Evolutionary conservation across 1,140 invertebrate genomes (phyloP), one percentile per base, ranked within the genome.

Genomic region (Brevipalpus yothersi): DNA sequence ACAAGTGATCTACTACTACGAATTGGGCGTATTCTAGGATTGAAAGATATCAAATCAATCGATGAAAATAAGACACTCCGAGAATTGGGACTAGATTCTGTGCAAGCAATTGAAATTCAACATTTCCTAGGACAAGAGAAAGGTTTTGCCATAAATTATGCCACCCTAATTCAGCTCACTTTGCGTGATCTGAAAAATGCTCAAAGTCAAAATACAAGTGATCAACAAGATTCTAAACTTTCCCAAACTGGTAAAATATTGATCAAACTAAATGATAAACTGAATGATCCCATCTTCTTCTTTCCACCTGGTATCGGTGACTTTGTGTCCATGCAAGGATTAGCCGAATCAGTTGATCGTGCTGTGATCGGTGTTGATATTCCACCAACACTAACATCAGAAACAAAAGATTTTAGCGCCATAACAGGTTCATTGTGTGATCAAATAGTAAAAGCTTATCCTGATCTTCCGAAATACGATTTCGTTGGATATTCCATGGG

Each of bases 61-160:
- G 82, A 83, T 55, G 72, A 78, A 40, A 76, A 78, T 9, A 77
- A 81, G 0, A 84, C 79, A 19, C 72, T 98, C 8, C 84, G 84
- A 12, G 92, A 96, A 69, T 75, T 97, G 8, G 92, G 93, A 53
- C 88, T 97, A 79, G 93, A 97, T 68, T 95, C 90, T 0, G 72
- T 98, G 41, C 96, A 96, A 91, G 89, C 87, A 58, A 88, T 93
- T 0, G 93, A 97, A 75, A 89, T 97, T 61, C 95, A 95, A 72
- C 91, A 96, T 69, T 88, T 84, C 0, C 72, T 97, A 10, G 90
- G 96, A 69, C 77, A 89, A 58, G 86, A 53, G 12, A 17, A 17
- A 17, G 21, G 19, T 45, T 17, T 15, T 3, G n/a, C 43, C 3
- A 17, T 45, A 15, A 45, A 45, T 15, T 17, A 45, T 15, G 12